Base-by-base conservation (phyloP, 2,888 invertebrate species). In the Pachycephus smyrnensis region DNA sequence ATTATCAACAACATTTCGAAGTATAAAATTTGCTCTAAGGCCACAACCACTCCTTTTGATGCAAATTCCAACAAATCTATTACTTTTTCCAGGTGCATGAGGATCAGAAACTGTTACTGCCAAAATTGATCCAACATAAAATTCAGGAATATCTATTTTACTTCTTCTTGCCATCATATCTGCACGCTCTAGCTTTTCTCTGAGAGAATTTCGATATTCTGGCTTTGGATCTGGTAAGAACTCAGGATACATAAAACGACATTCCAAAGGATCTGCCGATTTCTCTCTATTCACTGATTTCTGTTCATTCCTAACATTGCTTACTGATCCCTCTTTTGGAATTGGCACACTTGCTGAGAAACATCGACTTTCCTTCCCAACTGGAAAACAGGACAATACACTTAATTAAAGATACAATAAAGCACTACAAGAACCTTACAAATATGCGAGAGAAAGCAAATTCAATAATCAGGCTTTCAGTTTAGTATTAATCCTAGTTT, bases 51-150 rank as follows among this genome's bases (percentile, higher is more conserved):
- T 94, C 76, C 98, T 93, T 84, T 96, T 94, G 84, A 99, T 98
- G 89, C 99, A 99, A 86, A 99, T 98, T 4, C 99, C 98, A 69
- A 98, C 95, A 93, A 98, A 98, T 88, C 95, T 94, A 87, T 95
- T 97, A 0, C 94, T 93, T 92, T 98, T 98, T 74, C 95, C 96
- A 37, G 96, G 95, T 3, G 97, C 94, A 93, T 98, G 96, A 6
- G 93, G 94, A 91, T 99, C 98, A 0, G 98, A 95, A 82, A 96
- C 95, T 3, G 96, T 96, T 0, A 99, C 98, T 55, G 97, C 96
- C 89, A 99, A 85, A 80, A 99, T 95, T 37, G 97, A 97, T 23
- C 98, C 99, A 87, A 99, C 98, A 93, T 99, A 99, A 93, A 99
- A 99, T 91, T 99, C 99, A 0, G 99, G 99, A 82, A 99, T 96